Evolutionary conservation across 2,888 invertebrate genomes (phyloP), one percentile per base, ranked within the genome.

Genomic region (Hanleya hanleyi): DNA sequence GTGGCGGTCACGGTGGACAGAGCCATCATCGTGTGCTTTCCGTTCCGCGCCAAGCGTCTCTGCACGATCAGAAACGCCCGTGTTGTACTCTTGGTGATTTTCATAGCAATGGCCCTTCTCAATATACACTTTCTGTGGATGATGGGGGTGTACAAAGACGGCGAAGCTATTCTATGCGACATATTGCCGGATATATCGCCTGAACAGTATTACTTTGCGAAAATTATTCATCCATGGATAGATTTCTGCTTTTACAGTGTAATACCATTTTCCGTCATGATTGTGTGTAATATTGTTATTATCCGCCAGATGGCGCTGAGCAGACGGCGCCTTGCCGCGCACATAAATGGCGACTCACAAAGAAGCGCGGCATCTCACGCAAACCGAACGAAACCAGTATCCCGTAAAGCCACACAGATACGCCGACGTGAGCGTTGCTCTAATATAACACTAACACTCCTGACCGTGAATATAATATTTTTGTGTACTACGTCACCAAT

Each of bases 101-200:
- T 81, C 3, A 7, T 76, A 1, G 26, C 79, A 0, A 65, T 84
- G 15, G 26, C 76, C 1, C 26, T 78, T 1, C 80, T 88, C 57
- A 89, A 89, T 74, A 51, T 82, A 32, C 87, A 88, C 75, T 84
- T 88, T 29, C 78, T 88, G 67, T 86, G 86, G 85, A 87, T 84
- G 0, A 57, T 57, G 12, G 57, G 29, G 22, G n/a, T n/a, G n/a
- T n/a, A n/a, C n/a, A n/a, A n/a, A n/a, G 32, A 22, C 29, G 26
- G 12, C 3, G 57, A 32, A 29, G 32, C 26, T 29, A 15, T 29
- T 4, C 26, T 22, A 15, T n/a, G n/a, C n/a, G n/a, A n/a, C n/a
- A n/a, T n/a, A n/a, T 26, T 2, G 57, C 4, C 57, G 29, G 29
- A 22, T 4, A 12, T 29, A 4, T 22, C 57, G 2, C 4, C 7